Percentiles rank a stretch among this genome's conserved stretches.
These are phyloP conservation scores for Leucoma salicis DNA, from an alignment of 2,888 invertebrate genomes.

Conservation along the genomic window DNA sequence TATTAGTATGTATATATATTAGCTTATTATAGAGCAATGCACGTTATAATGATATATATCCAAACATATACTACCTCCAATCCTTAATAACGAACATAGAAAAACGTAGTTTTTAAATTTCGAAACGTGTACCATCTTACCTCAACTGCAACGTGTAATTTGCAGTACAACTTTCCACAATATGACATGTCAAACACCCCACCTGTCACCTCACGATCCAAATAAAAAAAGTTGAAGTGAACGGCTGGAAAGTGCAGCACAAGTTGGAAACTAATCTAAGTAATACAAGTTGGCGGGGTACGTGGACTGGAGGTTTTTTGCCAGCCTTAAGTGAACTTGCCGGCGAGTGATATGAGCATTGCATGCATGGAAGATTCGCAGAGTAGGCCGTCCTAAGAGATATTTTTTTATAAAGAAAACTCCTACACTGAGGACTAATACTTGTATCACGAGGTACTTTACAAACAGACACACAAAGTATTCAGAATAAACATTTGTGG, in stretches of 20 bases:
- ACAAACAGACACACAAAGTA: slow-evolving; percentile 26
- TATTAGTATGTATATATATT: no score
- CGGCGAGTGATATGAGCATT: slow-evolving; percentile 73
- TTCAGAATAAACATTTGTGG: no score
- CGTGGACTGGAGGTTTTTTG: slow-evolving; percentile 56
- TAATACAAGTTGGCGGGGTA: slow-evolving; percentile 74
- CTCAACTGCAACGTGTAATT: neutral
- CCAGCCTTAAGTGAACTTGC: slow-evolving; percentile 56
- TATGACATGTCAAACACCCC: slow-evolving; percentile 7
- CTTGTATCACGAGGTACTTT: no score
- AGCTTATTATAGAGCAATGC: no score
- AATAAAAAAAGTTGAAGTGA: slow-evolving; percentile 30
- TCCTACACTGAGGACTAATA: no score
- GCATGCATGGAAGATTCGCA: slow-evolving; percentile 65
- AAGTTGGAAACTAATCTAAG: slow-evolving; percentile 77
- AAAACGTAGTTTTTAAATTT: neutral
- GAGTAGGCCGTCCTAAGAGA: slow-evolving; percentile 36
- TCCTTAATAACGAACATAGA: no score
- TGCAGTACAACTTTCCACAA: neutral
- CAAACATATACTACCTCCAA: no score
- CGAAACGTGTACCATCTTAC: no score
- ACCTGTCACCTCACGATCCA: slow-evolving; percentile 7
- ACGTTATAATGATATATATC: no score
- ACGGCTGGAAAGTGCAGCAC: slow-evolving; percentile 23
- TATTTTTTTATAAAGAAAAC: slow-evolving; percentile 22